Conservation (phyloP, 2,113 vertebrate genomes). For the Xiphophorus couchianus region DNA sequence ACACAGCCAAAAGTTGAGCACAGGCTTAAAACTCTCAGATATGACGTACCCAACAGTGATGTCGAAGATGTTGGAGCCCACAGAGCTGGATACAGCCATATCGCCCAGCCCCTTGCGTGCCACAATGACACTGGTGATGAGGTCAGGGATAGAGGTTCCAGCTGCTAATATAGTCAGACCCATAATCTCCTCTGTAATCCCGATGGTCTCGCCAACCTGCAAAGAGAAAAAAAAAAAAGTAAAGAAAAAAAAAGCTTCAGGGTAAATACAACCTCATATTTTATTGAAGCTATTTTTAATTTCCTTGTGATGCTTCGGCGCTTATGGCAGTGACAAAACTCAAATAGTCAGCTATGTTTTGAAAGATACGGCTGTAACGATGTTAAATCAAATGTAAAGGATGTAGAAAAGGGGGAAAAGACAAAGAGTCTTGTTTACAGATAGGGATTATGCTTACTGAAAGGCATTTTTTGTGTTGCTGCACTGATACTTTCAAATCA, state of each 20-base stretch:
- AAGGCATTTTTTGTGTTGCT: not conserved
- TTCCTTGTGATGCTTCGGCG: slow-evolving; percentile 35
- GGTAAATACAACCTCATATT: slow-evolving; percentile 63
- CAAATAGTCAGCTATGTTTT: slow-evolving; percentile 18
- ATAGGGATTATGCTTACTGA: too few relatives aligned
- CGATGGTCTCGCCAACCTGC: slow-evolving; percentile 94
- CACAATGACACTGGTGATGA: slow-evolving; percentile 96
- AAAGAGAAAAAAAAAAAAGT: slow-evolving; percentile 25
- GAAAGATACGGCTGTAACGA: slow-evolving; percentile 22
- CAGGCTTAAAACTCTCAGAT: not conserved
- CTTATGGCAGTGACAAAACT: slow-evolving; percentile 37
- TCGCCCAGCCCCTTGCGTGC: slow-evolving; percentile 95
- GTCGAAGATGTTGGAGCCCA: slow-evolving; percentile 97
- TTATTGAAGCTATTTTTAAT: slow-evolving; percentile 59
- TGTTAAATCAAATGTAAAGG: slow-evolving; percentile 26
- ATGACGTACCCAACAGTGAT: slow-evolving; percentile 90
- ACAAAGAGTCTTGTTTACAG: not conserved
- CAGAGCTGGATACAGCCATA: slow-evolving; percentile 96
- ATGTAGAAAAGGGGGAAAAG: slow-evolving; percentile 3
- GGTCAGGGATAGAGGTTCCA: slow-evolving; percentile 95
- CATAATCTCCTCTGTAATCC: slow-evolving; percentile 97
- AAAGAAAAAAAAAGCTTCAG: slow-evolving; percentile 39
- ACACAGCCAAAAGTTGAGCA: not conserved
- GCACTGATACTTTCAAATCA: not conserved
- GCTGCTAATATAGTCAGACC: slow-evolving; percentile 95